Base-by-base conservation (phyloP, 2,888 invertebrate genomes). In the Brassicogethes aeneus region DNA sequence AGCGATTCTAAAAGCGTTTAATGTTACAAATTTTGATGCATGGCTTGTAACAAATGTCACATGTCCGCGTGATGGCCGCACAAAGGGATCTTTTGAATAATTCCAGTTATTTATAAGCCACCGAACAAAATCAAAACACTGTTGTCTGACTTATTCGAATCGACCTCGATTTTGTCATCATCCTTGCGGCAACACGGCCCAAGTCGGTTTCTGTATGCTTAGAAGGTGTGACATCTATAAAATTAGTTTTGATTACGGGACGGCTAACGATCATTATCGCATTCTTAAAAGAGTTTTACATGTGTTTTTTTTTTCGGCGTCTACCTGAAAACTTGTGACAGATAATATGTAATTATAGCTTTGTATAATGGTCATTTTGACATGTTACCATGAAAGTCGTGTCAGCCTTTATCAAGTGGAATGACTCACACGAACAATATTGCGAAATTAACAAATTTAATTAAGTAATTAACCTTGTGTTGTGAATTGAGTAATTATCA, bases 11-110 rank as follows among this genome's bases (percentile, higher is more conserved):
- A 23, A 23, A 23, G 23, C 23, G 23, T 23, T 23, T 23, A 23
- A 23, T 23, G 23, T 23, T 23, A 23, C 5, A 12, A 32, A 10
- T 32, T 32, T 13, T 32, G 32, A 32, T 13, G 32, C 32, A 12
- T 32, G 32, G 12, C 12, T 12, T 32, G 12, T 32, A 32, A 32
- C 32, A 32, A 32, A 32, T 32, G 32, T 32, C 32, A 32, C 32
- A 32, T 32, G 32, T 32, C 14, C 32, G 12, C 14, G n/a, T n/a
- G n/a, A n/a, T 32, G 14, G 5, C 32, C 12, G 5, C 12, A 32
- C 32, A 32, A 32, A 32, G 32, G 14, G 3, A 10, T 10, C 23
- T 23, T 23, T 23, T 23, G 23, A 23, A 23, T 7, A 5, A 10
- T 23, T 10, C 23, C 23, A 23, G 23, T 23, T 23, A 23, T 23